Evolutionary conservation across 2,797 vertebrate species (phyloP).

Genomic region (Acrossocheilus wenchowensis): DNA sequence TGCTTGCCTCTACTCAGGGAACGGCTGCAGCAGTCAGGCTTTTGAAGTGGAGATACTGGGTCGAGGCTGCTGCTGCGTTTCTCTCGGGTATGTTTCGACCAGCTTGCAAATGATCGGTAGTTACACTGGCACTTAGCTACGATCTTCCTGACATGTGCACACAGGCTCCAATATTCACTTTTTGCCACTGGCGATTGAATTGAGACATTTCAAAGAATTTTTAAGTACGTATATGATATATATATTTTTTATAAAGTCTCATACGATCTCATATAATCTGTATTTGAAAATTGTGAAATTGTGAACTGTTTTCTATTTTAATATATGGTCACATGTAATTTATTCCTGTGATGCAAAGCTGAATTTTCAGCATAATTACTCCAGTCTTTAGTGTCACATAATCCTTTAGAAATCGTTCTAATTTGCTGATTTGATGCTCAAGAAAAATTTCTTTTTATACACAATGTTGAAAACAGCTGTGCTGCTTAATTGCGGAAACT

Average conservation of each 20-base stretch:
- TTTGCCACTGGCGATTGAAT: too few relatives aligned
- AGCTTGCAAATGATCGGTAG: neutral
- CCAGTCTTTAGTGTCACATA: neutral
- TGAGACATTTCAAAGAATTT: neutral
- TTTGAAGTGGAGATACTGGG: conserved; percentile 52
- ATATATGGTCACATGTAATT: neutral
- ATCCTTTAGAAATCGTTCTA: neutral
- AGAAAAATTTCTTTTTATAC: neutral
- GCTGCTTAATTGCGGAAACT: too few relatives aligned
- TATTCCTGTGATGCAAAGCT: neutral
- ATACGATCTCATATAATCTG: neutral
- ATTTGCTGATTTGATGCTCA: neutral
- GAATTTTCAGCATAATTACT: too few relatives aligned
- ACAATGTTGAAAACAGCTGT: neutral
- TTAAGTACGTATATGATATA: too few relatives aligned
- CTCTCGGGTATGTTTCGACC: conserved; percentile 1
- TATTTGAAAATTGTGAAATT: neutral
- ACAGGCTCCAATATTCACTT: neutral
- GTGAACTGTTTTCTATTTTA: neutral
- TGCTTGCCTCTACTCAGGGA: conserved; percentile 33
- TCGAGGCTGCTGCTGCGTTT: conserved; percentile 21
- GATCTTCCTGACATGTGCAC: neutral
- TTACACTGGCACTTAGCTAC: neutral
- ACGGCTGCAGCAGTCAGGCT: conserved; percentile 31
- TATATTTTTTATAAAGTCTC: neutral